Percentiles rank a stretch among this genome's conserved stretches.
These are phyloP conservation scores for Macropus fuliginosus DNA, from an alignment of 2,797 vertebrate species.

Conservation along the genomic window DNA sequence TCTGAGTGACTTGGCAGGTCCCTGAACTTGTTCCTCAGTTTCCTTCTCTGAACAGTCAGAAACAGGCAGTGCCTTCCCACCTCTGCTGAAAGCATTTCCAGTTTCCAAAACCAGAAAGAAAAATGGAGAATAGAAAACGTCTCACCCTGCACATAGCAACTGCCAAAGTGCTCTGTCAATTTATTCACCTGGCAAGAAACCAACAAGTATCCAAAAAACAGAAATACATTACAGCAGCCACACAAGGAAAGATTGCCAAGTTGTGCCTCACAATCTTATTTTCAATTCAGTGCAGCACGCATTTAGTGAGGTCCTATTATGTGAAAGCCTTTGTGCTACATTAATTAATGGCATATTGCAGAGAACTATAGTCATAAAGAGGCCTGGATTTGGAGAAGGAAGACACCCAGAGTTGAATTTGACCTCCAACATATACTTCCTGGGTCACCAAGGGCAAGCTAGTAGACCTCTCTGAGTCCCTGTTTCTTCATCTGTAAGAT, in stretches of 20 bases:
- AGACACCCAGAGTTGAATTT: not conserved
- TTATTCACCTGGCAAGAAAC: not conserved
- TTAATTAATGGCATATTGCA: not conserved
- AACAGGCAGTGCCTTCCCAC: slow-evolving; percentile 48
- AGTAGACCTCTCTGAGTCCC: not conserved
- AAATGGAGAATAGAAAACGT: not conserved
- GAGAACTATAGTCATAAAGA: not conserved
- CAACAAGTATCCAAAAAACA: not conserved
- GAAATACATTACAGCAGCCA: not conserved
- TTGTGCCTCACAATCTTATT: not conserved
- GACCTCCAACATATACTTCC: not conserved
- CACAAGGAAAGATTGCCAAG: not conserved
- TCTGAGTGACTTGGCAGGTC: slow-evolving; percentile 67
- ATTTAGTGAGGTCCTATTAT: not conserved
- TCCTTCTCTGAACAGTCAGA: slow-evolving; percentile 59
- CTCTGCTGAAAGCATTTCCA: not conserved
- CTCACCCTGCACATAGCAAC: not conserved
- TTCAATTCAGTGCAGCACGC: not conserved
- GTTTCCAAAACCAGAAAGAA: slow-evolving; percentile 62
- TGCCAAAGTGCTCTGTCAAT: not conserved
- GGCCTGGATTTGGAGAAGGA: not conserved
- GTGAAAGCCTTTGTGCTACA: not conserved
- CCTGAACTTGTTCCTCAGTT: slow-evolving; percentile 44
- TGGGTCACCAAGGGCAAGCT: not conserved
- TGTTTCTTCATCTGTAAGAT: not conserved